These are phyloP conservation scores for Ceryle rudis DNA, from an alignment of 2,797 vertebrate genomes.

Conservation along the genomic window DNA sequence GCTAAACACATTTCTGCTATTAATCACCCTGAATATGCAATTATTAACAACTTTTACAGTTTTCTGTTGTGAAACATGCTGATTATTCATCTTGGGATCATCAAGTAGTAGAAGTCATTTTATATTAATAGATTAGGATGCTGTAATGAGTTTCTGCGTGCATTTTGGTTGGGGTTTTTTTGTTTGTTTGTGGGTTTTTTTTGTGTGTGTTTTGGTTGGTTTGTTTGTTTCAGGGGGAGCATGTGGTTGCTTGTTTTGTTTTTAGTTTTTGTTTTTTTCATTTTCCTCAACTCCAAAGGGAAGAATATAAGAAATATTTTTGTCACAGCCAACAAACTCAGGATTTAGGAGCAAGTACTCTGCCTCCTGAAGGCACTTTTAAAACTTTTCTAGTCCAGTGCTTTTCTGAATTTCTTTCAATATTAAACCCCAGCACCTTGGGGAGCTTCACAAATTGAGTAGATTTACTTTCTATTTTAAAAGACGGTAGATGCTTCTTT, in stretches of 20 bases:
- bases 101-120: neutral
- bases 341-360: neutral
- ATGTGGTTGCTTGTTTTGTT: neutral
- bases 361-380: neutral
- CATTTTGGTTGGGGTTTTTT: neutral
- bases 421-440: neutral
- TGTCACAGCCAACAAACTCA: neutral
- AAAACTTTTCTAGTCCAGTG: neutral
- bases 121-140: neutral
- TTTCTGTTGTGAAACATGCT: neutral
- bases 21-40: neutral
- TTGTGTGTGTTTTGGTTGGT: neutral
- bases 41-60: neutral
- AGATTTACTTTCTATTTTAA: neutral
- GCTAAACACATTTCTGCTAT: neutral
- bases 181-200: neutral
- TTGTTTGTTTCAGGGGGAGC: neutral
- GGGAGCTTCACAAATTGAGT: neutral
- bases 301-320: neutral
- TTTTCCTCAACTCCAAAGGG: neutral
- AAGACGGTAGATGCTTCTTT: neutral
- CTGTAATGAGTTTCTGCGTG: neutral
- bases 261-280: neutral
- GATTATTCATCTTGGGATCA: neutral
- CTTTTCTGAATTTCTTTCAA: slow-evolving; percentile 3